A percentile compares a stretch with the other conserved stretches of the same genome.
Evolutionary conservation across 1,140 invertebrate genomes (phyloP).

Genomic region (Macrobrachium nipponense): DNA sequence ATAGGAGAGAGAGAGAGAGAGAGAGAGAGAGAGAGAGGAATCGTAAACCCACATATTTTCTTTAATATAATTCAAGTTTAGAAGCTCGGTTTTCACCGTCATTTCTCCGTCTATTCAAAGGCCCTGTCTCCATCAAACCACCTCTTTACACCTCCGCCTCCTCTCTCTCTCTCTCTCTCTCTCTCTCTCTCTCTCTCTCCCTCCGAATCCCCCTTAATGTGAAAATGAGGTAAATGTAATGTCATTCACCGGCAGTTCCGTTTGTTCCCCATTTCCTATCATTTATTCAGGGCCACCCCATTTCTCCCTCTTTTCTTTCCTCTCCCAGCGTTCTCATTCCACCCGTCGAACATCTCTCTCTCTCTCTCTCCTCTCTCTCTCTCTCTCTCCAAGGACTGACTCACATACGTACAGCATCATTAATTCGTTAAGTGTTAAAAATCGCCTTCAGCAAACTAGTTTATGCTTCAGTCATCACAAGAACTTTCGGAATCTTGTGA

Average conservation of each 20-base stretch:
- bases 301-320: conserved; percentile 24
- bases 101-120: neutral
- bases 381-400: neutral
- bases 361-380: conserved; percentile 1
- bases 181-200: neutral
- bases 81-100: too few relatives aligned
- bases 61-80: too few relatives aligned
- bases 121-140: neutral
- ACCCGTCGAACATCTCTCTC: conserved; percentile 29
- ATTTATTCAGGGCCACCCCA: conserved; percentile 4
- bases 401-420: too few relatives aligned
- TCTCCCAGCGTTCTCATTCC: conserved; percentile 35
- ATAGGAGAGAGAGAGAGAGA: too few relatives aligned
- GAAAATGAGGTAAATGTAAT: conserved; percentile 31
- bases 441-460: too few relatives aligned
- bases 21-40: too few relatives aligned
- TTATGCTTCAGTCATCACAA: too few relatives aligned
- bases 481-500: too few relatives aligned
- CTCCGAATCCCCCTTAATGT: conserved; percentile 11
- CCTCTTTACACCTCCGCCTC: neutral
- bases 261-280: conserved; percentile 23
- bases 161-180: neutral
- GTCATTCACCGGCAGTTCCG: conserved; percentile 27
- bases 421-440: too few relatives aligned
- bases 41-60: too few relatives aligned